Percentiles rank a stretch among this genome's conserved stretches.
phyloP scores from a whole-genome alignment of 2,797 vertebrate species.

The Enteromius paludinosus region DNA sequence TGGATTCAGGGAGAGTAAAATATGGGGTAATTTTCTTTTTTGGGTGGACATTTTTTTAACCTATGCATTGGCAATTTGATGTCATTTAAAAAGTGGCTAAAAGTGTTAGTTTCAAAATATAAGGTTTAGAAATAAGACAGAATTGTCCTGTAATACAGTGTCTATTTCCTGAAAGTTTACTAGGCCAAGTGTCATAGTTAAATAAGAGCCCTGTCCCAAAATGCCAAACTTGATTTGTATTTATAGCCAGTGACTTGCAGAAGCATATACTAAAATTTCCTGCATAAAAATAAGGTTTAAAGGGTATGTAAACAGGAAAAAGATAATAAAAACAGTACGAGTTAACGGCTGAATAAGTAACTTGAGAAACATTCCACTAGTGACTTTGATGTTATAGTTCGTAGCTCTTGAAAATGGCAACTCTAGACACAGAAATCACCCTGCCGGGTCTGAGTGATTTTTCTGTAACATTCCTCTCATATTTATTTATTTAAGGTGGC shows the following conservation, averaged over 20 bases:
- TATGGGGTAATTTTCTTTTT: too few species aligned
- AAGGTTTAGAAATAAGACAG: background rate
- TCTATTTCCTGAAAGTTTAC: background rate
- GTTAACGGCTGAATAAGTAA: background rate
- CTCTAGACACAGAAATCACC: background rate
- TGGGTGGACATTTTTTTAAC: too few species aligned
- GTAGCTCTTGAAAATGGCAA: background rate
- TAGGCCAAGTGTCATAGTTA: background rate
- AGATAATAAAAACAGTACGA: background rate
- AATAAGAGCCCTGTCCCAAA: background rate
- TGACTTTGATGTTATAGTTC: background rate
- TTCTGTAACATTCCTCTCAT: conserved; percentile 14
- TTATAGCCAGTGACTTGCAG: background rate
- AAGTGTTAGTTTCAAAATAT: background rate
- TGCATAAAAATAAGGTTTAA: background rate
- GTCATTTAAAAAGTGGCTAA: background rate
- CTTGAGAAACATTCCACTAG: background rate
- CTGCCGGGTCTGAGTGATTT: conserved; percentile 1
- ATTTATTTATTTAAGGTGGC: conserved; percentile 25
- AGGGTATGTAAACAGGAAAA: background rate
- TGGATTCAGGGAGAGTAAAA: too few species aligned
- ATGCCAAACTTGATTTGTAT: background rate
- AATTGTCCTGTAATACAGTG: background rate
- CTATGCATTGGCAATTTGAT: background rate
- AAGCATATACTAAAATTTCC: background rate